Base-by-base conservation (phyloP, 1,140 invertebrate species). In the Psilanteris sp. region DNA sequence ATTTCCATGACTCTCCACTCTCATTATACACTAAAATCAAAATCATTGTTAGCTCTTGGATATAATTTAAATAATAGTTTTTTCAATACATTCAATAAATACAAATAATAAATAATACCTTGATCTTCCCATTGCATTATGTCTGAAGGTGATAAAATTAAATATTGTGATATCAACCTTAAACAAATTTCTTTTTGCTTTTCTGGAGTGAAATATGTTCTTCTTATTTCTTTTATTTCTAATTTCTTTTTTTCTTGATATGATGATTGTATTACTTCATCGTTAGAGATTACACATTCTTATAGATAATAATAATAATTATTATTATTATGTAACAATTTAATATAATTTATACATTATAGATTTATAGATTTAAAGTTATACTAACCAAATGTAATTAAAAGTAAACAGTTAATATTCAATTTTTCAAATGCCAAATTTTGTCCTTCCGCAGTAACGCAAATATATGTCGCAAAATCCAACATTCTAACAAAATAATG, bases 1-100 rank as follows among this genome's bases (percentile, higher is more conserved):
- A 98, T 84, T 96, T 97, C 94, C 95, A 97, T 27, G 94, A 93
- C 86, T 98, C 96, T 6, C 95, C 95, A 14, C 92, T 11, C 1
- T 41, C 43, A 32, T 31, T 46, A 22, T 16, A n/a, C 1, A 20
- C 61, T 62, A 13, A 41, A 57, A 61, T 15, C 18, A 20, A n/a
- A n/a, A n/a, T n/a, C n/a, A n/a, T n/a, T n/a, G n/a, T n/a, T n/a
- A n/a, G n/a, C n/a, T n/a, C n/a, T n/a, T n/a, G n/a, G n/a, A n/a
- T n/a, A n/a, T n/a, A n/a, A n/a, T n/a, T n/a, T n/a, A n/a, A n/a
- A n/a, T n/a, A n/a, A n/a, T n/a, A n/a, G n/a, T n/a, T n/a, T n/a
- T n/a, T n/a, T 16, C 1, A 20, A 43, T 5, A 4, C 1, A 59
- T 4, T 10, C 1, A 18, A n/a, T 39, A 15, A 13, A 48, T 4